A percentile compares a stretch with the other conserved stretches of the same genome.
These are phyloP conservation scores for Patella pellucida DNA, from an alignment of 2,888 invertebrate genomes.

Conservation along the genomic window DNA sequence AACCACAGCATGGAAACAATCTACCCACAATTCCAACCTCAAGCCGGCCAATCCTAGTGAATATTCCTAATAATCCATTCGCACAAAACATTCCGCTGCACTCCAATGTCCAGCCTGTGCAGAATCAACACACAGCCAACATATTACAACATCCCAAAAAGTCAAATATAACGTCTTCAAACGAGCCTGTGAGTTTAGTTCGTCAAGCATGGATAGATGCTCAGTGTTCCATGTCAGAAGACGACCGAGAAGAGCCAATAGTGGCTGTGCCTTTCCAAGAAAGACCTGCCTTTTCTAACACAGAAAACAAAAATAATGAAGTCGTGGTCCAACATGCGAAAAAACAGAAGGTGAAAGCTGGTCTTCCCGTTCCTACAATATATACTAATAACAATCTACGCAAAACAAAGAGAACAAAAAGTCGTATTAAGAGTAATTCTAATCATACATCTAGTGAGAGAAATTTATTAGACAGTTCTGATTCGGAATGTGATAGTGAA, in stretches of 20 bases:
- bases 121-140: neutral
- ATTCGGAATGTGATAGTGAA: constrained; percentile 38
- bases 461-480: constrained; percentile 46
- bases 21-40: neutral
- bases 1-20: constrained; percentile 24
- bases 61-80: constrained; percentile 11
- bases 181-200: constrained; percentile 2
- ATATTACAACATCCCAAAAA: neutral
- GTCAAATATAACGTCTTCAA: neutral
- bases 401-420: constrained; percentile 14
- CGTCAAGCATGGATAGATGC: constrained; percentile 46
- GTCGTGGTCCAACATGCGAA: constrained; percentile 19
- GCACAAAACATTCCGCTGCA: neutral
- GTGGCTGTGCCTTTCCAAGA: constrained; percentile 34
- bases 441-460: constrained; percentile 36
- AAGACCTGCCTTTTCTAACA: neutral
- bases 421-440: constrained; percentile 16
- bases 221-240: constrained; percentile 30
- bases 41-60: constrained; percentile 5
- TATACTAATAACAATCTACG: constrained; percentile 29
- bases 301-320: neutral
- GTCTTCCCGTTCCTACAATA: constrained; percentile 51
- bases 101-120: neutral
- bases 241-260: constrained; percentile 32
- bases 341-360: constrained; percentile 34